Conservation (phyloP, 2,113 vertebrate species). For the Gnathonemus longibarbis region DNA sequence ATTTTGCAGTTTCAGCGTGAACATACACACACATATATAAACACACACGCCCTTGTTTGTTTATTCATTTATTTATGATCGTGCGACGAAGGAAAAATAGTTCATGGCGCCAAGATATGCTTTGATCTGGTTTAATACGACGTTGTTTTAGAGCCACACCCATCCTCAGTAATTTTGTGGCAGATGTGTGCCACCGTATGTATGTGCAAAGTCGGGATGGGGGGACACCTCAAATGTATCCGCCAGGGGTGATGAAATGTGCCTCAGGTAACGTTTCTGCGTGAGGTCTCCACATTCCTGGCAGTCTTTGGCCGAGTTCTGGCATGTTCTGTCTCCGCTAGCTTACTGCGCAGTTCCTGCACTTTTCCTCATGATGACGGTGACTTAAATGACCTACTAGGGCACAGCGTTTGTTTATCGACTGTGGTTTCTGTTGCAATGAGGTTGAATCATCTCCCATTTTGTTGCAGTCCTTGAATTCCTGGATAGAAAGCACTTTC, state of each 20-base stretch:
- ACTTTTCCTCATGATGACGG: neutral
- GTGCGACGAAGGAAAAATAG: neutral
- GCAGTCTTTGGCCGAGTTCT: neutral
- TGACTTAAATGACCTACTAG: neutral
- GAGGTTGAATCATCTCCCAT: slow-evolving; percentile 4
- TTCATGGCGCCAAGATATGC: neutral
- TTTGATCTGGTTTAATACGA: neutral
- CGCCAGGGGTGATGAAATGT: neutral
- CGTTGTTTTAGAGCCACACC: neutral
- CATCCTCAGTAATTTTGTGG: neutral
- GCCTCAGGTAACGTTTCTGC: neutral
- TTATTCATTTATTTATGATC: neutral
- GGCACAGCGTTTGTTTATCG: neutral
- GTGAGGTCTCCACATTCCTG: neutral
- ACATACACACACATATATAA: neutral
- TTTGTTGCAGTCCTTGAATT: slow-evolving; percentile 74
- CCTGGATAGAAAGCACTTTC: slow-evolving; percentile 83
- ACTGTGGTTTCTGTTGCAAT: neutral
- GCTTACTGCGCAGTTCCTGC: neutral
- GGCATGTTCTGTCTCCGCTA: neutral
- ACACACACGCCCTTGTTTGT: neutral
- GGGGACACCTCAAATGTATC: neutral
- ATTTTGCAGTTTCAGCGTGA: neutral
- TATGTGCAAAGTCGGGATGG: neutral
- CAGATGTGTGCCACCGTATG: neutral